These are phyloP conservation scores for Eulemur rubriventer DNA, from an alignment of 2,797 vertebrate species.

Conservation along the genomic window DNA sequence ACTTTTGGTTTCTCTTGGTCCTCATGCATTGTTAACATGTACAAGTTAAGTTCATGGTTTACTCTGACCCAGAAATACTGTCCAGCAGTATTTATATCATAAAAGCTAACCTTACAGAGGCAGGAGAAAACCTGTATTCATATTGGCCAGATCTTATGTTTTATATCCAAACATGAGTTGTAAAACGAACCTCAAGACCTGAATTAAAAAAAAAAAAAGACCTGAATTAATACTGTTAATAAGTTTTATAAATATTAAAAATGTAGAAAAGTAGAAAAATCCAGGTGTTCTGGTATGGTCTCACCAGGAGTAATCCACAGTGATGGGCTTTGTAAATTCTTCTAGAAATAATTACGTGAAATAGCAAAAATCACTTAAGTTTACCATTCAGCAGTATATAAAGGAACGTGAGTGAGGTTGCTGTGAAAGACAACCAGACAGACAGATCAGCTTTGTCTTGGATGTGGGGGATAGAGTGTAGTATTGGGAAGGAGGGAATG, in stretches of 20 bases:
- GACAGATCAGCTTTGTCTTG: not conserved
- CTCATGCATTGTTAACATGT: not conserved
- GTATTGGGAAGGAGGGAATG: not conserved
- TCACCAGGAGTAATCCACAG: not conserved
- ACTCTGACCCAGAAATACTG: not conserved
- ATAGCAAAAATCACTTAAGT: not conserved
- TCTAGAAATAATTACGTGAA: not conserved
- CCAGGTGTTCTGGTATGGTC: not conserved
- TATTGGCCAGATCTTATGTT: not conserved
- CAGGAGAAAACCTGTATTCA: not conserved
- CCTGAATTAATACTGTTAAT: not conserved
- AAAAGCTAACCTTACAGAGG: not conserved
- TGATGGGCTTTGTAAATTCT: not conserved
- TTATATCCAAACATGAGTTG: not conserved
- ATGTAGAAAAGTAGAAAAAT: not conserved
- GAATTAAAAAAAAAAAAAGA: not conserved
- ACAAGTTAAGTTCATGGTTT: not conserved
- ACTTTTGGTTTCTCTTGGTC: not conserved
- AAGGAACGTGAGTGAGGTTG: not conserved
- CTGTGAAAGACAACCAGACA: not conserved
- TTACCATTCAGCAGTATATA: not conserved
- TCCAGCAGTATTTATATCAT: not conserved
- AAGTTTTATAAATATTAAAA: not conserved
- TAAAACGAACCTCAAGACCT: not conserved
- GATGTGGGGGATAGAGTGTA: not conserved